Evolutionary conservation across 1,140 invertebrate genomes (phyloP).

Genomic region (Bombus pascuorum): DNA sequence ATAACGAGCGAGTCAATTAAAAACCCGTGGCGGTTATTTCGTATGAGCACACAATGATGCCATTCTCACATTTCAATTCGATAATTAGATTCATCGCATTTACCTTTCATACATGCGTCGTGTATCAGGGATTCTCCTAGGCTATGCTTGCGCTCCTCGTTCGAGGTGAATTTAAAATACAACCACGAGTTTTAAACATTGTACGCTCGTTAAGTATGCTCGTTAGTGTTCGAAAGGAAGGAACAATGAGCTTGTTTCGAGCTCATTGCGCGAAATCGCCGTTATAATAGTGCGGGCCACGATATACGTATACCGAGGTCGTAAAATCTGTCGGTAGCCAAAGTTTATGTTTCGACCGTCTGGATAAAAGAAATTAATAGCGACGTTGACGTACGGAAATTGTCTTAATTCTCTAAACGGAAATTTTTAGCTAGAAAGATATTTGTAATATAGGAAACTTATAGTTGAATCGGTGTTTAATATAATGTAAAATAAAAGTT

Average conservation of each 20-base stretch:
- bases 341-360: too few species aligned
- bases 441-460: too few species aligned
- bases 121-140: not conserved
- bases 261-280: not conserved
- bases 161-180: not conserved
- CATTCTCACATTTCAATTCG: conserved; percentile 1
- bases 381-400: too few species aligned
- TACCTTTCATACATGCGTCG: not conserved
- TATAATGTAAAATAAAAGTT: too few species aligned
- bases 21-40: not conserved
- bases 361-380: too few species aligned
- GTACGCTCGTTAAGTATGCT: not conserved
- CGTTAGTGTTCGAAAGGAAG: not conserved
- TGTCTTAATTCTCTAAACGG: too few species aligned
- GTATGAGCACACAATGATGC: not conserved
- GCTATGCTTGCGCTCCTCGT: not conserved
- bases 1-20: conserved; percentile 8
- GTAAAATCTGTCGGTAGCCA: too few species aligned
- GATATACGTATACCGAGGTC: too few species aligned
- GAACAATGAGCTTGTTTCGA: conserved; percentile 1
- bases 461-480: too few species aligned
- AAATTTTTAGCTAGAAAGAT: too few species aligned
- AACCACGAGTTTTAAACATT: not conserved
- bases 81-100: conserved; percentile 4
- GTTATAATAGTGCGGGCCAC: not conserved